phyloP scores from a whole-genome alignment of 2,888 invertebrate genomes.

The Clostera curtula region DNA sequence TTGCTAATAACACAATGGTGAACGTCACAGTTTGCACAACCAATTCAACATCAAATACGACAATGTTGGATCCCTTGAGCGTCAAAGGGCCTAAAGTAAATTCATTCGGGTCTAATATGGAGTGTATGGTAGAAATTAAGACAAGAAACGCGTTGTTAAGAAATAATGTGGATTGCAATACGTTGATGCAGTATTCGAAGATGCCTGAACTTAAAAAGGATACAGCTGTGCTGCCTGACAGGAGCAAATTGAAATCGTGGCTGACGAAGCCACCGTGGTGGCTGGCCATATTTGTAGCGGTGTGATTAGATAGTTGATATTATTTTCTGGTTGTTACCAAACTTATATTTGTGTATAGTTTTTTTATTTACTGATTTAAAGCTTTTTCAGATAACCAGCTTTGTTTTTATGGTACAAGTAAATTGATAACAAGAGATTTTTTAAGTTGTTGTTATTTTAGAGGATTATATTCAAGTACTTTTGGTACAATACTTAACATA shows the following conservation, averaged over 20 bases:
- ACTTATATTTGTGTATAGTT: no score
- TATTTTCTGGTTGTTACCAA: no score
- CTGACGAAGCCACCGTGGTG: constrained; percentile 61
- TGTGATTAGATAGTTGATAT: no score
- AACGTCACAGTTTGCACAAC: constrained; percentile 37
- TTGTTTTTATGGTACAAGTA: no score
- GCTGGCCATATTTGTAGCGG: constrained; percentile 54
- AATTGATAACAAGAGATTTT: no score
- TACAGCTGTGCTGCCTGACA: constrained; percentile 35
- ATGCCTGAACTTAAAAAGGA: constrained; percentile 45
- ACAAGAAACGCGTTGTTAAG: constrained; percentile 35
- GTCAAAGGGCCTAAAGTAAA: constrained; percentile 41
- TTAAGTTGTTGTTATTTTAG: no score
- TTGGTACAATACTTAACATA: no score
- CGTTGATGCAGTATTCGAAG: constrained; percentile 44
- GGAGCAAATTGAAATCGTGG: constrained; percentile 47
- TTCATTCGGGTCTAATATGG: constrained; percentile 26
- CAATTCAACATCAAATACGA: constrained; percentile 13
- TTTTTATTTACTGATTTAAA: no score
- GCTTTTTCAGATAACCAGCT: no score
- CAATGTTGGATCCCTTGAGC: constrained; percentile 42
- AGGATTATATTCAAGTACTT: no score
- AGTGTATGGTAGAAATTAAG: constrained; percentile 50
- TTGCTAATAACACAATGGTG: constrained; percentile 19
- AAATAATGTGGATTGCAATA: constrained; percentile 44